These are phyloP conservation scores for Melangyna quadrimaculata DNA, from an alignment of 2,888 invertebrate genomes.

Conservation along the genomic window DNA sequence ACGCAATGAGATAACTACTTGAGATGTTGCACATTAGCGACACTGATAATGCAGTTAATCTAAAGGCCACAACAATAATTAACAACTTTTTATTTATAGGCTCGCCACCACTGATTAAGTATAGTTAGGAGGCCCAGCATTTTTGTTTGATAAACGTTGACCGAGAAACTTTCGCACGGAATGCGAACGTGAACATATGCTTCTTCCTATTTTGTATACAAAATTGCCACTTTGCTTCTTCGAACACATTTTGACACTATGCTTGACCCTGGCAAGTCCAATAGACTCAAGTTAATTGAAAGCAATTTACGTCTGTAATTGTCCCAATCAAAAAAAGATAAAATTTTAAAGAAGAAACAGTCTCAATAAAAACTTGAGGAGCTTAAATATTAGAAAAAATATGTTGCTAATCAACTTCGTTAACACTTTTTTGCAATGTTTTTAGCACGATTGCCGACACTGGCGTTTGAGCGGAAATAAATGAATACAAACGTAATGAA, in stretches of 20 bases:
- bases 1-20: no score
- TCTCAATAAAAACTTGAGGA: background rate
- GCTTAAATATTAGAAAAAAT: background rate
- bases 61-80: no score
- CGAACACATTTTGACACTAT: slow-evolving; percentile 47
- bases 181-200: slow-evolving; percentile 17
- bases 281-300: slow-evolving; percentile 38
- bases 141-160: slow-evolving; percentile 18
- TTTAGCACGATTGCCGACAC: background rate
- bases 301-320: slow-evolving; percentile 30
- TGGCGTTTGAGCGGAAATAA: background rate
- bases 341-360: background rate
- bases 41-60: no score
- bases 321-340: slow-evolving; percentile 21
- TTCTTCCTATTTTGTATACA: slow-evolving; percentile 5
- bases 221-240: background rate
- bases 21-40: no score
- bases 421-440: slow-evolving; percentile 11
- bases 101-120: background rate
- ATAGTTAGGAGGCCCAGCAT: background rate
- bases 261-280: slow-evolving; percentile 21
- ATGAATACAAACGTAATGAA: background rate
- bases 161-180: slow-evolving; percentile 33
- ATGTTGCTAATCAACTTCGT: slow-evolving; percentile 6
- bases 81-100: no score